Conservation (phyloP, 2,888 invertebrate species). For the Chrysolina oricalcia region DNA sequence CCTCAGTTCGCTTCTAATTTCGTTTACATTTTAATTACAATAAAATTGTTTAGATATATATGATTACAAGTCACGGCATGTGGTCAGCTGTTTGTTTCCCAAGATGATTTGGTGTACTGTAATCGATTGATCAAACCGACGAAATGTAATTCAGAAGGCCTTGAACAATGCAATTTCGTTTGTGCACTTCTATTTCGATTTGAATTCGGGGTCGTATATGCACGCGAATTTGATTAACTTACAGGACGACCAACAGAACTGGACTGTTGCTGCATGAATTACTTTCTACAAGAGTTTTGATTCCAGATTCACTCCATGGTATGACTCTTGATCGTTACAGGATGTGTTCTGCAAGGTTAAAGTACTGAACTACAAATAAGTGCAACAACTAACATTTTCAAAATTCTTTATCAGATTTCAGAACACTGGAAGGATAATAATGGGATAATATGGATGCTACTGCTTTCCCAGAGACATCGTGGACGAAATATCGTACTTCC, state of each 20-base stretch:
- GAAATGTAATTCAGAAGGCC: slow-evolving; percentile 23
- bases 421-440: no score
- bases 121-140: slow-evolving; percentile 26
- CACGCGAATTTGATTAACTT: slow-evolving; percentile 24
- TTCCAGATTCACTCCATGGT: no score
- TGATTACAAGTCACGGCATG: slow-evolving; percentile 55
- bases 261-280: background rate
- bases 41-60: slow-evolving; percentile 48
- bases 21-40: slow-evolving; percentile 44
- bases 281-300: background rate
- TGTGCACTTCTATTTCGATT: slow-evolving; percentile 16
- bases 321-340: no score
- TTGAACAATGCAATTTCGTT: slow-evolving; percentile 31
- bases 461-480: no score
- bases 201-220: background rate
- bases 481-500: no score
- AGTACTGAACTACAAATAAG: no score
- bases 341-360: no score
- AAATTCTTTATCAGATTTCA: no score
- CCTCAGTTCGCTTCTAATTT: slow-evolving; percentile 36
- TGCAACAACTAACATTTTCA: no score
- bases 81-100: slow-evolving; percentile 41
- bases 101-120: slow-evolving; percentile 26
- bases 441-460: no score
- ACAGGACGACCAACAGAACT: background rate